Percentiles rank a stretch among this genome's conserved stretches.
phyloP scores from a whole-genome alignment of 1,140 invertebrate species.

The Drosophila nebulosa region DNA sequence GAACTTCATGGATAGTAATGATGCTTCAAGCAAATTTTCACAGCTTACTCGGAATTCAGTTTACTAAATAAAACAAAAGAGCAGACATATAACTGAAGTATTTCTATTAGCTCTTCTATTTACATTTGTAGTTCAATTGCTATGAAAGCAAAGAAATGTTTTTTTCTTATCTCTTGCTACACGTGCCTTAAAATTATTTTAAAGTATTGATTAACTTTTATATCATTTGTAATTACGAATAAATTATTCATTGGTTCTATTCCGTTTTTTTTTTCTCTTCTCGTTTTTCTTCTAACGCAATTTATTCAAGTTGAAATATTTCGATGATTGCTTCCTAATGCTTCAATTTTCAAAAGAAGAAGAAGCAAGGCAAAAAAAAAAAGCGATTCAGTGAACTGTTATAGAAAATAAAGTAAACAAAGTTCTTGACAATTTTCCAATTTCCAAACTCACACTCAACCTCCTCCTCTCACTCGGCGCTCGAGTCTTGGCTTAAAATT shows the following conservation, averaged over 20 bases:
- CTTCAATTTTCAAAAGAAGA: conserved; percentile 4
- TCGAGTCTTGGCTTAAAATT: no score
- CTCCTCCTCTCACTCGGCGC: neutral
- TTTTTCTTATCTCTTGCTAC: neutral
- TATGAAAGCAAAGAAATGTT: no score
- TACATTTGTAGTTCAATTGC: neutral
- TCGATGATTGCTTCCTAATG: conserved; percentile 4
- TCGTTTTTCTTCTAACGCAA: neutral
- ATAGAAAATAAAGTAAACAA: conserved; percentile 8
- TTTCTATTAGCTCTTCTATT: no score
- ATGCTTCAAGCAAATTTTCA: neutral
- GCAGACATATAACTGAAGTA: no score
- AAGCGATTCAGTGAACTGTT: neutral
- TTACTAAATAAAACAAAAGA: neutral
- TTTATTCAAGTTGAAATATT: neutral
- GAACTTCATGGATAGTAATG: neutral
- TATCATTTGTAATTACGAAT: neutral
- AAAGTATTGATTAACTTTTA: neutral
- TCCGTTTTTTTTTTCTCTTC: neutral
- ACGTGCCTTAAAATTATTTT: neutral
- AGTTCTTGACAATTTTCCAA: conserved; percentile 6
- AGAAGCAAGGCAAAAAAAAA: no score
- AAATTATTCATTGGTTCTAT: conserved; percentile 3
- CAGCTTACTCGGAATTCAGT: neutral
- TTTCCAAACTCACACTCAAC: no score